A percentile compares a stretch with the other conserved stretches of the same genome.
Conservation (phyloP, 2,113 vertebrate species). For the Oncorhynchus gorbuscha region DNA sequence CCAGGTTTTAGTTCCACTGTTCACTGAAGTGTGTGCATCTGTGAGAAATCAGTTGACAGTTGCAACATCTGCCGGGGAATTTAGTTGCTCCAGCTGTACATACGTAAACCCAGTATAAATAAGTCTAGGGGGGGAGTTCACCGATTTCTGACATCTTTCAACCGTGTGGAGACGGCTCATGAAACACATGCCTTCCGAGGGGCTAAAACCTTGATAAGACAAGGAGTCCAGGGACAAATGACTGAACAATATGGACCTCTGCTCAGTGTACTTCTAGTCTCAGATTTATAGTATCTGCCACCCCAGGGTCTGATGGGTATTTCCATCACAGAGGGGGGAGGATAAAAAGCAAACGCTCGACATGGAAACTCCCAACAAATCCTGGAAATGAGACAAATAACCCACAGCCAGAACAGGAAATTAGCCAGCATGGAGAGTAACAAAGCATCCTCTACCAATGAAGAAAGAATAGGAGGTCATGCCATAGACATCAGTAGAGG, state of each 20-base stretch:
- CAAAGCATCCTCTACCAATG: neutral
- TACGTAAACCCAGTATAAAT: neutral
- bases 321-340: conserved; percentile 21
- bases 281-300: conserved; percentile 1
- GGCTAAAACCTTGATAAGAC: neutral
- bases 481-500: neutral
- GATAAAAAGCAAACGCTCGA: conserved; percentile 39
- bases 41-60: neutral
- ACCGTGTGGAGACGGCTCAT: neutral
- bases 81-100: neutral
- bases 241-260: neutral
- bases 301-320: conserved; percentile 19
- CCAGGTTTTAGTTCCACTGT: neutral
- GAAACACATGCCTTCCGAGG: neutral
- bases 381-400: conserved; percentile 50
- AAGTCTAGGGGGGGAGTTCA: neutral
- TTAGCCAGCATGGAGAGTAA: conserved; percentile 11
- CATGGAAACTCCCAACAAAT: conserved; percentile 56
- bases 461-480: neutral
- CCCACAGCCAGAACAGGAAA: conserved; percentile 37
- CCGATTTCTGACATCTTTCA: neutral
- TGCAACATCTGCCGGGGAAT: neutral
- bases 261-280: neutral
- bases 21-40: neutral
- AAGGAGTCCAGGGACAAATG: conserved; percentile 22